Percentiles rank a stretch among this genome's conserved stretches.
phyloP scores from a whole-genome alignment of 2,888 invertebrate genomes.

The Spodoptera picta region DNA sequence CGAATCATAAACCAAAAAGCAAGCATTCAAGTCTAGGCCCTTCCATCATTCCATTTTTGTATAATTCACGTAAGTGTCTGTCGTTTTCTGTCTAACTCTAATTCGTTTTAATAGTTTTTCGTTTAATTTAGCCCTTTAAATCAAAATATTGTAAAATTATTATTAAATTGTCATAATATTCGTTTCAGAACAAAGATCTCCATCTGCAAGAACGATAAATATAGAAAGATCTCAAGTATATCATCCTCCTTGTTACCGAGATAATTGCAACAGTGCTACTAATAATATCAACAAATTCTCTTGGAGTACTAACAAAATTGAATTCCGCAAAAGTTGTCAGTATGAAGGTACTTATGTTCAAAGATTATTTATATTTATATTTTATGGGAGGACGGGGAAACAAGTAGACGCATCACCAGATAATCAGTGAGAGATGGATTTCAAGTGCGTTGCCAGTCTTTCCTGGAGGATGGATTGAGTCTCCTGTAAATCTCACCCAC shows the following conservation, averaged over 20 bases:
- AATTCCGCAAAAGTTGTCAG: conserved; percentile 30
- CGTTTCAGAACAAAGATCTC: conserved; percentile 34
- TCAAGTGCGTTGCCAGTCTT: no score
- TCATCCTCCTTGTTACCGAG: conserved; percentile 8
- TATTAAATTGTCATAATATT: neutral
- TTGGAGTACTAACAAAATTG: conserved; percentile 7
- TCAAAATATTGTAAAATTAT: no score
- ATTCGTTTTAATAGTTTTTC: no score
- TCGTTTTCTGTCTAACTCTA: neutral
- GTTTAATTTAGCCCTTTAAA: no score
- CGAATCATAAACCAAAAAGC: conserved; percentile 27
- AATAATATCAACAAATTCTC: conserved; percentile 6
- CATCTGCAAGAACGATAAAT: conserved; percentile 8
- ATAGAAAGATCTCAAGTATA: conserved; percentile 9
- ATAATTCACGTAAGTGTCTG: conserved; percentile 50
- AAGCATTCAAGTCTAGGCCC: conserved; percentile 64
- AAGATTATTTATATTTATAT: no score
- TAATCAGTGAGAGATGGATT: no score
- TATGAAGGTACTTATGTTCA: conserved; percentile 21
- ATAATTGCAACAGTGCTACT: conserved; percentile 4
- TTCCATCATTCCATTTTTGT: conserved; percentile 64
- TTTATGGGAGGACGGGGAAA: no score
- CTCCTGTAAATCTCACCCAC: no score
- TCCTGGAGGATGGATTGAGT: no score
- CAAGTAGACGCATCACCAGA: no score